These are phyloP conservation scores for Dynastes grantii DNA, from an alignment of 2,888 invertebrate genomes.

Conservation along the genomic window DNA sequence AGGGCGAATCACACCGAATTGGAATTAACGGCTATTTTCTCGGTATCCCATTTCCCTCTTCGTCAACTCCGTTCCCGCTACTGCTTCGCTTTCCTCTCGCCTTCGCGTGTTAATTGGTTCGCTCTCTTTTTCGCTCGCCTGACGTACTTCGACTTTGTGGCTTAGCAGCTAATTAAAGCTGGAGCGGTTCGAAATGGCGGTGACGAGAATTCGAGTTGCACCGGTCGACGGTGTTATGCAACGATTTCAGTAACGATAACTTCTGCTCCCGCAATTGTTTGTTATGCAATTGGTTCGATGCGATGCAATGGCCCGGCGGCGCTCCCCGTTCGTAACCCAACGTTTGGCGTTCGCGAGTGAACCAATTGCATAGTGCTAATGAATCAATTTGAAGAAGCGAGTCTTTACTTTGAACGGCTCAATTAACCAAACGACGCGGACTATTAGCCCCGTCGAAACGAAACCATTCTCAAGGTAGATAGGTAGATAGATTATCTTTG, in stretches of 20 bases:
- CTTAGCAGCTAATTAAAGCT: slow-evolving; percentile 40
- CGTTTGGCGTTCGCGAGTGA: slow-evolving; percentile 30
- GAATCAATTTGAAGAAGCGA: slow-evolving; percentile 31
- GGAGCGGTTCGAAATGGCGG: slow-evolving; percentile 38
- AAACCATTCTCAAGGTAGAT: no score
- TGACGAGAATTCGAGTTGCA: slow-evolving; percentile 37
- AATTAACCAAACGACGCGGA: slow-evolving; percentile 7
- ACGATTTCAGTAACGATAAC: slow-evolving; percentile 11
- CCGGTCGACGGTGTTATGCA: not conserved
- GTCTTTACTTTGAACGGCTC: slow-evolving; percentile 29
- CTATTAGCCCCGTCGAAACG: no score
- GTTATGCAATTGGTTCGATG: slow-evolving; percentile 29
- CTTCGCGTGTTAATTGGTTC: slow-evolving; percentile 34
- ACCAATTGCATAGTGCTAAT: slow-evolving; percentile 31
- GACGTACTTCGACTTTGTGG: slow-evolving; percentile 34
- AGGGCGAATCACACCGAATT: slow-evolving; percentile 30
- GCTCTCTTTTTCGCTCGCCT: slow-evolving; percentile 17
- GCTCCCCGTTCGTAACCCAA: not conserved
- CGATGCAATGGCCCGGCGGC: not conserved
- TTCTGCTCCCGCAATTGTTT: slow-evolving; percentile 21
- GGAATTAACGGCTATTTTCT: slow-evolving; percentile 43
- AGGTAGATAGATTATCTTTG: no score
- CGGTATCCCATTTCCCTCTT: slow-evolving; percentile 40
- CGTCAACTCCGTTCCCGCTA: slow-evolving; percentile 12
- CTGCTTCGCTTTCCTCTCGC: not conserved